Conservation (phyloP, 2,113 vertebrate species). For the Sinocyclocheilus anophthalmus region DNA sequence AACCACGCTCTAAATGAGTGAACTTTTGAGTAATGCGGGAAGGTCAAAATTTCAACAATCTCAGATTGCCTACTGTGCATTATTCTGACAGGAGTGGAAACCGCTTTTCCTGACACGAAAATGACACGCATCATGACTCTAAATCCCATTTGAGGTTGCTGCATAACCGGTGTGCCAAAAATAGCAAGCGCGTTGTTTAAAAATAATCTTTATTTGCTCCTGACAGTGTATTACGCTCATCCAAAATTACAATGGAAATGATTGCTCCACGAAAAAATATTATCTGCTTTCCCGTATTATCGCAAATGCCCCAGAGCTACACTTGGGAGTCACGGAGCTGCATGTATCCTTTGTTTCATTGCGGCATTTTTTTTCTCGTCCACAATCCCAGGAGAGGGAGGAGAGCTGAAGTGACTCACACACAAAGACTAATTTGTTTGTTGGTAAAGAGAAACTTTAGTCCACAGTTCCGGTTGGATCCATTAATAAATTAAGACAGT, state of each 20-base stretch:
- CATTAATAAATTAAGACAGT: conserved; percentile 74
- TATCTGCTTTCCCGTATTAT: conserved; percentile 76
- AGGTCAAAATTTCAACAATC: neutral
- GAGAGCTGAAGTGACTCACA: conserved; percentile 69
- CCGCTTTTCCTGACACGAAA: conserved; percentile 38
- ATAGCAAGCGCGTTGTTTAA: conserved; percentile 64
- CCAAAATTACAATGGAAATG: conserved; percentile 76
- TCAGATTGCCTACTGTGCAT: neutral
- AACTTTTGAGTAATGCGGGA: conserved; percentile 9
- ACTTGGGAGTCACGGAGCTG: conserved; percentile 71
- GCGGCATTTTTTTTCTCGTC: conserved; percentile 66
- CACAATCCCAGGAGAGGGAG: conserved; percentile 61
- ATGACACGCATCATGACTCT: conserved; percentile 52
- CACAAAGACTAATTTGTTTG: conserved; percentile 83
- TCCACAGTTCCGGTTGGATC: conserved; percentile 73
- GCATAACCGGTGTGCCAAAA: conserved; percentile 60
- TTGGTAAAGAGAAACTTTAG: conserved; percentile 78
- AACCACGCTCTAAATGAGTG: neutral
- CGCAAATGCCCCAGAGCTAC: conserved; percentile 69
- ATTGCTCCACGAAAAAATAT: conserved; percentile 70
- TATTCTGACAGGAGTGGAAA: conserved; percentile 25
- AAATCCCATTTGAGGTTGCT: conserved; percentile 57
- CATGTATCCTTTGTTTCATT: conserved; percentile 79
- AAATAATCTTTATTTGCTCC: conserved; percentile 63
- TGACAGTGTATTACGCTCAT: conserved; percentile 61